Conservation (phyloP, 2,113 vertebrate genomes). For the Callorhinus ursinus region DNA sequence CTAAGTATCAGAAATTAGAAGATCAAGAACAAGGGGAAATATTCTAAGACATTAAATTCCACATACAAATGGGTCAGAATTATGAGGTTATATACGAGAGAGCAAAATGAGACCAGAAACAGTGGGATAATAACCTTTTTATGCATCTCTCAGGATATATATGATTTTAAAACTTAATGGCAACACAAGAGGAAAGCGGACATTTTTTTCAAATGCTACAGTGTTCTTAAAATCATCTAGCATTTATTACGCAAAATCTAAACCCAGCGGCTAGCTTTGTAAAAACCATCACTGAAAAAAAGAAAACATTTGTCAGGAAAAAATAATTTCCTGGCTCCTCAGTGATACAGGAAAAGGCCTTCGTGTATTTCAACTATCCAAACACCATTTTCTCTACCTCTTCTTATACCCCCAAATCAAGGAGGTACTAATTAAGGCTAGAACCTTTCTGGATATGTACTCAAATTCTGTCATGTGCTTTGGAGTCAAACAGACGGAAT, state of each 20-base stretch:
- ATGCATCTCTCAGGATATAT: neutral
- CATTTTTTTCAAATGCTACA: neutral
- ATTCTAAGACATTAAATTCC: slow-evolving; percentile 10
- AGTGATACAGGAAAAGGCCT: neutral
- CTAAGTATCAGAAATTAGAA: neutral
- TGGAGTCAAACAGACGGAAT: neutral
- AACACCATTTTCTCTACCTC: neutral
- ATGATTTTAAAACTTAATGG: neutral
- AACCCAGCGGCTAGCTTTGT: neutral
- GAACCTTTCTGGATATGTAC: neutral
- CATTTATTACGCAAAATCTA: slow-evolving; percentile 37
- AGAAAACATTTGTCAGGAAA: neutral
- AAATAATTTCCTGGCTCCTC: neutral
- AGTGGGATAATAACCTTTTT: neutral
- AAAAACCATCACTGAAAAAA: slow-evolving; percentile 19
- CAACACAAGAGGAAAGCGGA: neutral
- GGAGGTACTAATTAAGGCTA: neutral
- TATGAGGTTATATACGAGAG: neutral
- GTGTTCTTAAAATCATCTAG: neutral
- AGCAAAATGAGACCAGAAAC: slow-evolving; percentile 16
- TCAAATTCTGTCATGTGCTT: neutral
- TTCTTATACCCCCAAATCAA: neutral
- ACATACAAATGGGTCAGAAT: neutral
- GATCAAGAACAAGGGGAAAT: neutral
- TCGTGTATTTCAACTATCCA: slow-evolving; percentile 1